Percentiles rank a stretch among this genome's conserved stretches.
Evolutionary conservation across 2,113 vertebrate genomes (phyloP).

Genomic region (Ranitomeya imitator): DNA sequence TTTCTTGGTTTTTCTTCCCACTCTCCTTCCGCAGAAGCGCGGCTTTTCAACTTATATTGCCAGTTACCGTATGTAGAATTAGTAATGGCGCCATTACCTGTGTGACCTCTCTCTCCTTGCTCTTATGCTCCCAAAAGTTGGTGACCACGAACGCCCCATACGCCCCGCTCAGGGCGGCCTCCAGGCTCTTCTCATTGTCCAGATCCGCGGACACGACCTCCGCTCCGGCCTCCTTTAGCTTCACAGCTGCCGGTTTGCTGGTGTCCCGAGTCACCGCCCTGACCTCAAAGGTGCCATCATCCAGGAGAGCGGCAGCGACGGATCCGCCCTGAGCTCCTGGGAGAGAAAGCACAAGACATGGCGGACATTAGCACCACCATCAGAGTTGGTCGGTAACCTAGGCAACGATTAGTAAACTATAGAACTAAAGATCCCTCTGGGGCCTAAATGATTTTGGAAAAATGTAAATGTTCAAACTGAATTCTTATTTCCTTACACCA

Average conservation of each 20-base stretch:
- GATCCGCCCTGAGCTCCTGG: constrained; percentile 69
- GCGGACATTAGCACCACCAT: not conserved
- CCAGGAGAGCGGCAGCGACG: constrained; percentile 66
- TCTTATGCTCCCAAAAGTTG: constrained; percentile 72
- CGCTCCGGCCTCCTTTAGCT: constrained; percentile 65
- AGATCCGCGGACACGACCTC: constrained; percentile 68
- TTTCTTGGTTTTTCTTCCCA: too few relatives aligned
- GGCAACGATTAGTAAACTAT: too few relatives aligned
- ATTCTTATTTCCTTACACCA: too few relatives aligned
- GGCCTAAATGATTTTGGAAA: too few relatives aligned
- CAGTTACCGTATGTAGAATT: too few relatives aligned
- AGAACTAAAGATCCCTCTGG: too few relatives aligned
- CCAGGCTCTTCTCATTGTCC: constrained; percentile 64
- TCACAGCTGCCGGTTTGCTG: constrained; percentile 53
- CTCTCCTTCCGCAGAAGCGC: too few relatives aligned
- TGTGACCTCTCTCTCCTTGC: constrained; percentile 66
- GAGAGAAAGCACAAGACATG: not conserved
- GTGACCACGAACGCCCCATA: constrained; percentile 70
- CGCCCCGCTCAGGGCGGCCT: constrained; percentile 63
- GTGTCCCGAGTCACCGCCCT: constrained; percentile 64
- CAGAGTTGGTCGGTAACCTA: too few relatives aligned
- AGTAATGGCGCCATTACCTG: constrained; percentile 63
- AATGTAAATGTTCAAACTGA: too few relatives aligned
- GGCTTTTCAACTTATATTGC: too few relatives aligned
- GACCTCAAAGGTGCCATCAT: constrained; percentile 67